Percentiles rank a stretch among this genome's conserved stretches.
phyloP scores from a whole-genome alignment of 2,797 vertebrate genomes.

The Paratrypauchen microcephalus region DNA sequence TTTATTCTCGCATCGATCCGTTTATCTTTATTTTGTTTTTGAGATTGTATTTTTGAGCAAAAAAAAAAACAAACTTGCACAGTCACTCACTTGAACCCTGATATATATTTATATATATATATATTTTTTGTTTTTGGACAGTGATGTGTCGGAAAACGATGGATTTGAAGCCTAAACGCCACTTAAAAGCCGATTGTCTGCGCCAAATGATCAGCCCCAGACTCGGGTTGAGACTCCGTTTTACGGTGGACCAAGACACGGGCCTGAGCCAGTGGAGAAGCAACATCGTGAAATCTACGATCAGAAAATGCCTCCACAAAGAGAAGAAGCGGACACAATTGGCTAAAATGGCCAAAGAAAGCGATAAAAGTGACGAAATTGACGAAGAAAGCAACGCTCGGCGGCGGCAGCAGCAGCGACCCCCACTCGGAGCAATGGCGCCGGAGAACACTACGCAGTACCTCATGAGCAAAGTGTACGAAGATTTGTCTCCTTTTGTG shows the following conservation, averaged over 20 bases:
- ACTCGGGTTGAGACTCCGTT: slow-evolving; percentile 19
- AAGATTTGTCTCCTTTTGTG: slow-evolving; percentile 34
- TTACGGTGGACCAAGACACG: slow-evolving; percentile 14
- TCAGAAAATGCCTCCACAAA: slow-evolving; percentile 22
- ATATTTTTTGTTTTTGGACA: slow-evolving; percentile 12
- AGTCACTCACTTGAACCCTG: background rate
- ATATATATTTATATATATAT: too few species aligned
- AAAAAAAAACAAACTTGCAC: background rate
- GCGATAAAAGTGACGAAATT: rapidly evolving
- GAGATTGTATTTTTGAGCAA: background rate
- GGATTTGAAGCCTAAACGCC: slow-evolving; percentile 29
- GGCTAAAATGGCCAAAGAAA: background rate
- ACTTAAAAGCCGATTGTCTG: background rate
- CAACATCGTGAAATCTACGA: background rate
- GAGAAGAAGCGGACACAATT: slow-evolving; percentile 15
- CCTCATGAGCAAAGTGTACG: slow-evolving; percentile 71
- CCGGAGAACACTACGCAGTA: slow-evolving; percentile 81
- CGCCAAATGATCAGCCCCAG: slow-evolving; percentile 11
- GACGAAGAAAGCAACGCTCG: background rate
- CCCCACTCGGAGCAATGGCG: slow-evolving; percentile 64
- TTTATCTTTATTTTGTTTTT: background rate
- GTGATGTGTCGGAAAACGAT: slow-evolving; percentile 66
- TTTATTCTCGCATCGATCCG: background rate
- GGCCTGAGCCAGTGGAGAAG: slow-evolving; percentile 8
- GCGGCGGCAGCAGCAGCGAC: background rate